A percentile compares a stretch with the other conserved stretches of the same genome.
Evolutionary conservation across 2,113 vertebrate species (phyloP).

Genomic region (Cebus imitator): DNA sequence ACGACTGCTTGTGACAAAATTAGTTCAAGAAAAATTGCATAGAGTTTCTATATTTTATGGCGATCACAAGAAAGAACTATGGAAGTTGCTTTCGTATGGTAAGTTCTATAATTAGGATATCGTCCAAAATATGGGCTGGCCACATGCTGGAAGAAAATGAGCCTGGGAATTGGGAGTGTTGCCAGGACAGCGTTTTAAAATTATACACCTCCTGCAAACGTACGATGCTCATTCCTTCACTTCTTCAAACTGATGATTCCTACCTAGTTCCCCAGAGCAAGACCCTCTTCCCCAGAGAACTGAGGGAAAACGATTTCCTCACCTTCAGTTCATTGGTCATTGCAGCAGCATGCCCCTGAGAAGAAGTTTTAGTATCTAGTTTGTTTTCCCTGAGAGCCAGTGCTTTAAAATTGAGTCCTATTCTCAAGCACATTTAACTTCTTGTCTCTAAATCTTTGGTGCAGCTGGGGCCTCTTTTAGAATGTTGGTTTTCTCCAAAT

Average conservation of each 20-base stretch:
- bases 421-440: neutral
- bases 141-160: conserved; percentile 43
- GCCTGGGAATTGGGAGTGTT: conserved; percentile 19
- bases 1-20: neutral
- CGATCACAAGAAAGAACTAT: neutral
- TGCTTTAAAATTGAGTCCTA: neutral
- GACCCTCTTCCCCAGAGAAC: neutral
- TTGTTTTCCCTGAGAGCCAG: neutral
- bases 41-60: neutral
- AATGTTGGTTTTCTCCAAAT: neutral
- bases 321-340: neutral
- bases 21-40: neutral
- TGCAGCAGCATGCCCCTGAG: neutral
- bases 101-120: conserved; percentile 17
- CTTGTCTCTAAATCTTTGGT: neutral
- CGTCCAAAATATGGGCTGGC: conserved; percentile 2
- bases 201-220: neutral
- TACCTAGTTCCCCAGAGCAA: neutral
- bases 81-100: neutral
- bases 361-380: neutral
- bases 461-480: neutral
- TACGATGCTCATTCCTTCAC: neutral
- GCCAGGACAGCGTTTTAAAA: conserved; percentile 32
- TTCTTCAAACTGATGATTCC: neutral
- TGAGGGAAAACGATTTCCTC: neutral